Percentiles rank a stretch among this genome's conserved stretches.
phyloP scores from a whole-genome alignment of 2,113 vertebrate species.

The Odontesthes bonariensis region DNA sequence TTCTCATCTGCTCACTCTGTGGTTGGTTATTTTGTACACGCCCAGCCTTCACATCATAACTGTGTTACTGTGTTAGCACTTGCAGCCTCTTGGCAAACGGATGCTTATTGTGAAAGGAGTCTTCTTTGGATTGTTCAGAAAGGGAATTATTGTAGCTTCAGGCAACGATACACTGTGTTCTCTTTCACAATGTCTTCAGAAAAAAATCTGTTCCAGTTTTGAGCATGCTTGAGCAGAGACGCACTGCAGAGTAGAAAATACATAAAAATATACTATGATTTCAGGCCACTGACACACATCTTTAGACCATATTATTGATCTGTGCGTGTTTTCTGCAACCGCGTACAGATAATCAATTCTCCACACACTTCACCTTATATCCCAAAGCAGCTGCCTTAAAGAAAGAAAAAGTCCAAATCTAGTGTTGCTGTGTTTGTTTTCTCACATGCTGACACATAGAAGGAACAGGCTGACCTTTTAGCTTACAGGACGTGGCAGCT shows the following conservation, averaged over 20 bases:
- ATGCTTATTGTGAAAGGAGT: conserved; percentile 53
- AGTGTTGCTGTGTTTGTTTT: conserved; percentile 19
- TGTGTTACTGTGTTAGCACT: conserved; percentile 28
- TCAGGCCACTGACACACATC: conserved; percentile 15
- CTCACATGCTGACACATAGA: conserved; percentile 24
- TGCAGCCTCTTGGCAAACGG: conserved; percentile 48
- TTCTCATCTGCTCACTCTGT: conserved; percentile 32
- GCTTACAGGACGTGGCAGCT: conserved; percentile 44
- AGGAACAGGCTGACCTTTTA: conserved; percentile 57
- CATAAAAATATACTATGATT: background rate
- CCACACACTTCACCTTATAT: background rate
- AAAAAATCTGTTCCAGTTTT: conserved; percentile 17
- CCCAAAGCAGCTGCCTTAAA: too few relatives aligned
- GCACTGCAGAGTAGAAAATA: background rate
- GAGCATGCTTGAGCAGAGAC: background rate
- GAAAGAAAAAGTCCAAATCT: conserved; percentile 5
- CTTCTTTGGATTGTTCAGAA: conserved; percentile 38
- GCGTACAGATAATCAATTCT: background rate
- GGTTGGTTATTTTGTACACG: background rate
- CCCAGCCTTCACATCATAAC: conserved; percentile 11
- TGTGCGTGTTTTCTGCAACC: background rate
- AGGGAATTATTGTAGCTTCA: conserved; percentile 33
- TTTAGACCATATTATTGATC: conserved; percentile 4
- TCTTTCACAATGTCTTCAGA: conserved; percentile 34
- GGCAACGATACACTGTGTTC: conserved; percentile 58